These are phyloP conservation scores for Callaeas wilsoni DNA, from an alignment of 2,113 vertebrate species.

Conservation along the genomic window DNA sequence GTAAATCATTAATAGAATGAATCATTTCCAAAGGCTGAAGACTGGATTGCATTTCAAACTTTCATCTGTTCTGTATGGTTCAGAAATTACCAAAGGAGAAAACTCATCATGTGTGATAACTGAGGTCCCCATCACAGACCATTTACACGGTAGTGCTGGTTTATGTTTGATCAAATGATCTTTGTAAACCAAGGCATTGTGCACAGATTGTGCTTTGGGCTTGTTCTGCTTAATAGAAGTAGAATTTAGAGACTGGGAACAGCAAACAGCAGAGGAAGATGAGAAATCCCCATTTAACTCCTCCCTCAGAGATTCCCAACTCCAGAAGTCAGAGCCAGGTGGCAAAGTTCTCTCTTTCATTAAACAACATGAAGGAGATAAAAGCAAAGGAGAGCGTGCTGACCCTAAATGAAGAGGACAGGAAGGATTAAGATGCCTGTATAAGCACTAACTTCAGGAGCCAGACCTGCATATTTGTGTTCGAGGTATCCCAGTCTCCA, in stretches of 20 bases:
- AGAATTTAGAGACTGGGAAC: not conserved
- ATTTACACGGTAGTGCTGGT: not conserved
- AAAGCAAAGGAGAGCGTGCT: not conserved
- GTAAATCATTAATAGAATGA: constrained; percentile 68
- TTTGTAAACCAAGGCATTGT: not conserved
- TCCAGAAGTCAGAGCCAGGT: not conserved
- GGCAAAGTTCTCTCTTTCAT: not conserved
- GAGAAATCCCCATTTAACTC: not conserved
- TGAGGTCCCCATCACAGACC: not conserved
- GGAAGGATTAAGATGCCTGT: not conserved
- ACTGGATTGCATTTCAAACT: constrained; percentile 14
- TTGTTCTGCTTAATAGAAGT: not conserved
- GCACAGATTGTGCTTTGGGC: not conserved
- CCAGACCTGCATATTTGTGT: not conserved
- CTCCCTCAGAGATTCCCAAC: not conserved
- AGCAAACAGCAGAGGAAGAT: not conserved
- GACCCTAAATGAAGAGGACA: not conserved
- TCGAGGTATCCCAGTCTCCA: not conserved
- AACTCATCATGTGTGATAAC: not conserved
- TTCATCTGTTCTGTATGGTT: constrained; percentile 12
- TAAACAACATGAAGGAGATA: not conserved
- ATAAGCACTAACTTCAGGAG: not conserved
- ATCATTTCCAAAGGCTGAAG: constrained; percentile 60
- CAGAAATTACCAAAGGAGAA: constrained; percentile 12
- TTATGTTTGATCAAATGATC: not conserved